phyloP scores from a whole-genome alignment of 2,797 vertebrate genomes.

The Pseudochirops corinnae region DNA sequence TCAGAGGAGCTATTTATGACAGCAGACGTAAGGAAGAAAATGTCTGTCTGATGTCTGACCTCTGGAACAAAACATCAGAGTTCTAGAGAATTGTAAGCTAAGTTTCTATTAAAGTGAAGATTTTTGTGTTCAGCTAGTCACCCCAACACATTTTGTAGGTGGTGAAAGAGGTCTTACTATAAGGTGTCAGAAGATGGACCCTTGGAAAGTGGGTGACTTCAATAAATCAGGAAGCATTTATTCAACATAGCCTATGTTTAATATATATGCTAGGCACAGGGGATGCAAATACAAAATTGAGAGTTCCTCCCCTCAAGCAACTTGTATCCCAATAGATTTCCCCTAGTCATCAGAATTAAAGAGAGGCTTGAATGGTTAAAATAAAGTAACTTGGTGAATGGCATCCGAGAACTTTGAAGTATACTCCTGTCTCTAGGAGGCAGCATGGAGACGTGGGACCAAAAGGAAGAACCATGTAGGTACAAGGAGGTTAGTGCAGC shows the following conservation, averaged over 20 bases:
- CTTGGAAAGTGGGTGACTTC: neutral
- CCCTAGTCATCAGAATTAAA: neutral
- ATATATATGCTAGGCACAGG: neutral
- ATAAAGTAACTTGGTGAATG: conserved; percentile 36
- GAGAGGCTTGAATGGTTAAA: conserved; percentile 26
- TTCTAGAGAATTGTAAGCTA: neutral
- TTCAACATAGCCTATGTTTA: neutral
- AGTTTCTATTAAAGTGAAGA: neutral
- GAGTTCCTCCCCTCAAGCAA: neutral
- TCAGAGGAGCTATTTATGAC: conserved; percentile 44
- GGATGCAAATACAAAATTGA: neutral
- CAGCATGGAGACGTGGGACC: neutral
- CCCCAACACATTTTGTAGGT: neutral
- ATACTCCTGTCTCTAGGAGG: neutral
- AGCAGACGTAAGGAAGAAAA: conserved; percentile 35
- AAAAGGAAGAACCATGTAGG: neutral
- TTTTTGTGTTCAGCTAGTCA: neutral
- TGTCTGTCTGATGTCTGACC: neutral
- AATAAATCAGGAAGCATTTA: neutral
- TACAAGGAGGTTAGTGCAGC: neutral
- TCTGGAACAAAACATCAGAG: neutral
- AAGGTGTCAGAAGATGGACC: neutral
- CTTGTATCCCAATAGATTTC: neutral
- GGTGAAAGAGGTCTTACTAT: neutral
- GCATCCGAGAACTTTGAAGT: conserved; percentile 27